These are phyloP conservation scores for Nipponia nippon DNA, from an alignment of 2,113 vertebrate genomes.

Conservation along the genomic window DNA sequence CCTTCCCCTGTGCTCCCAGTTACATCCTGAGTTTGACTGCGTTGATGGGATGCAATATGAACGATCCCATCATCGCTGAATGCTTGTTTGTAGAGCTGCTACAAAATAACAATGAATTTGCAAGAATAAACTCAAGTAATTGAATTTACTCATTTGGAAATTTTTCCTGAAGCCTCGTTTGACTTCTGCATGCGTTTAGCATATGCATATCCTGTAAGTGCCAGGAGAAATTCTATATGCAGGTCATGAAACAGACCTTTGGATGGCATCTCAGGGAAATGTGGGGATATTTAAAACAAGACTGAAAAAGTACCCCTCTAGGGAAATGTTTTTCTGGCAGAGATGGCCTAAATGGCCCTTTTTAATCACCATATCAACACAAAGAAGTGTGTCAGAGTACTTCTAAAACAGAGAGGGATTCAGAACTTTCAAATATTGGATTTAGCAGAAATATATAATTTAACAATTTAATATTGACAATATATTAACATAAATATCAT, in stretches of 20 bases:
- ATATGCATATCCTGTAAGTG: neutral
- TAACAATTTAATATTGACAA: neutral
- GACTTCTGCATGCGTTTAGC: neutral
- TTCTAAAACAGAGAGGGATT: neutral
- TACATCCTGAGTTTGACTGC: neutral
- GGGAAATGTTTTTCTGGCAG: neutral
- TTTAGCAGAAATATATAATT: neutral
- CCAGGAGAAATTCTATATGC: neutral
- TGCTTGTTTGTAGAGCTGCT: neutral
- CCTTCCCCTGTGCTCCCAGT: neutral
- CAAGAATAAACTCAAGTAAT: neutral
- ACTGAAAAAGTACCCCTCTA: neutral
- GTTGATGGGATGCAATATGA: neutral
- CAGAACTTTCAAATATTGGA: neutral
- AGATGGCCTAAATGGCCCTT: neutral
- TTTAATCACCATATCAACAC: neutral
- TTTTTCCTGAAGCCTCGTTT: neutral
- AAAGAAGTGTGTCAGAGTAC: neutral
- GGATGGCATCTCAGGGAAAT: neutral
- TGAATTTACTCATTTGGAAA: conserved; percentile 5
- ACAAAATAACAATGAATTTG: neutral
- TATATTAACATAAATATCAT: neutral
- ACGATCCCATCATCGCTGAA: neutral
- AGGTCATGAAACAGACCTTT: conserved; percentile 1
- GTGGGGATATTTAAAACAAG: neutral